A percentile compares a stretch with the other conserved stretches of the same genome.
These are phyloP conservation scores for Propithecus coquereli DNA, from an alignment of 2,113 vertebrate species.

Conservation along the genomic window DNA sequence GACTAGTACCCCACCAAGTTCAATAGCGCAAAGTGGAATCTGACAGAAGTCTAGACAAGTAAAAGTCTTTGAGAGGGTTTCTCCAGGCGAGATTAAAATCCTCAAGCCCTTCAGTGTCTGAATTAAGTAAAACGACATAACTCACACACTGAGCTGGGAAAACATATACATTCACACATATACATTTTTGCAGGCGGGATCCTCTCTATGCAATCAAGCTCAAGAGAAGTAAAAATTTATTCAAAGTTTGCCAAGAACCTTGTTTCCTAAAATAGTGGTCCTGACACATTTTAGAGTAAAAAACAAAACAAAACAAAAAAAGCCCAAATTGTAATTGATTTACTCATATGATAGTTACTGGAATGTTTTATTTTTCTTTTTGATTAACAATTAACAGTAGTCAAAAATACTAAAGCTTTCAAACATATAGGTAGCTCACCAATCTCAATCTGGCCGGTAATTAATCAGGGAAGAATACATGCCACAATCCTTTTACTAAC, in stretches of 20 bases:
- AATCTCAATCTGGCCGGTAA: background rate
- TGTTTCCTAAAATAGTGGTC: constrained; percentile 8
- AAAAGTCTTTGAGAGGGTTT: background rate
- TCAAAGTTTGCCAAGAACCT: background rate
- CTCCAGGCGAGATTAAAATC: background rate
- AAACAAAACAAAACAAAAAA: background rate
- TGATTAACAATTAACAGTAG: background rate
- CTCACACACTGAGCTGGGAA: background rate
- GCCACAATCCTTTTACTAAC: background rate
- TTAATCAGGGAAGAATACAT: background rate
- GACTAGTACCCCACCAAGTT: background rate
- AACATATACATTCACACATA: background rate
- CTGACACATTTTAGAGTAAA: background rate
- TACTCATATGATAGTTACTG: background rate
- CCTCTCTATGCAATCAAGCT: background rate
- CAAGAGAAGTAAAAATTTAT: background rate
- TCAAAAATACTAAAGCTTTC: background rate
- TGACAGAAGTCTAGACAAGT: background rate
- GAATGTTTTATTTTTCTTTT: background rate
- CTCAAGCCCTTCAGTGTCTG: background rate
- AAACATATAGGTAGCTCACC: background rate
- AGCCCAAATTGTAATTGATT: background rate
- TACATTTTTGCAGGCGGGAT: background rate
- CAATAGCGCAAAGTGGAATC: background rate
- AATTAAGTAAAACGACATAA: background rate